Base-by-base conservation (phyloP, 2,113 vertebrate genomes). In the Spheniscus mendiculus region DNA sequence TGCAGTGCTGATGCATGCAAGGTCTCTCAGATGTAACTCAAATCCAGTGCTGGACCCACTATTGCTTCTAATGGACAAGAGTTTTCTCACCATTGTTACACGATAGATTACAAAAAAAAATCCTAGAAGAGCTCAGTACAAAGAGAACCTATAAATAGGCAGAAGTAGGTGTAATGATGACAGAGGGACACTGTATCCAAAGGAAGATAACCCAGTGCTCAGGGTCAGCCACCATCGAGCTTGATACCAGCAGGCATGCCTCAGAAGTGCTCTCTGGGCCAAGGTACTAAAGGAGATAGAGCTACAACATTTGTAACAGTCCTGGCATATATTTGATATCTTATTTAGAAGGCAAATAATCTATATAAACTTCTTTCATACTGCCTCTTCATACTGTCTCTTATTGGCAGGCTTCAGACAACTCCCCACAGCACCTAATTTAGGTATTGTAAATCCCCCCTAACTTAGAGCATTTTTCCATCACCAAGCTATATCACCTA, bases 211-310 rank as follows among this genome's bases (percentile, higher is more conserved):
- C 3, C 47, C 55, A 71, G 36, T 13, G 14, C 42, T 44, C 58
- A 40, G 49, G 19, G 27, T 42, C n/a, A 65, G 29, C 22, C 45
- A 47, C 17, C 34, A 47, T 0, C 0, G 0, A 52, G 36, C 23
- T 62, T 14, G 0, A 58, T 29, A 49, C 4, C 38, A 79, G 52
- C n/a, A 76, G 16, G 27, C 1, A 2, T 1, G 25, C 6, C 56
- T 53, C 55, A 55, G 42, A 87, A 92, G 36, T 10, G 45, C 13
- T 47, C 45, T 29, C 53, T 65, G 22, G 32, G 34, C 38, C 11
- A 32, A 56, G 19, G 17, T 16, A 29, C 23, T 53, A 44, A 29
- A 91, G 42, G 16, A 62, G 15, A 66, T 0, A 38, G 30, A 83
- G 23, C 6, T 29, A 34, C 7, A 74, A 45, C 14, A 55, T 42